Evolutionary conservation across 2,888 invertebrate genomes (phyloP).

Genomic region (Trichopria drosophilae): DNA sequence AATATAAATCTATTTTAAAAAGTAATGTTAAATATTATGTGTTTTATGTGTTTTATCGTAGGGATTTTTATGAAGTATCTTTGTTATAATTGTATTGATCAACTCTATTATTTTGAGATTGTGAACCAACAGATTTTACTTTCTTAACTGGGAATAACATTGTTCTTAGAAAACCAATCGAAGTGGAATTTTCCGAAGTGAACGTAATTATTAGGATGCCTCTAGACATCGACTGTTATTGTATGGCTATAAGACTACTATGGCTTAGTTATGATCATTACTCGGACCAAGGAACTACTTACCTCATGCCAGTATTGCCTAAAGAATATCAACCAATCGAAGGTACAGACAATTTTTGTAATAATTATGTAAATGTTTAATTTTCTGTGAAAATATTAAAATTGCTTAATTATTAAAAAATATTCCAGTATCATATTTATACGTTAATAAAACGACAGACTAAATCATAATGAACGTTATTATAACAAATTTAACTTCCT

Average conservation of each 20-base stretch:
- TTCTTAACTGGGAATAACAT: no score
- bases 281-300: constrained; percentile 60
- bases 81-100: no score
- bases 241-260: constrained; percentile 64
- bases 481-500: no score
- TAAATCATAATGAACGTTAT: no score
- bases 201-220: constrained; percentile 63
- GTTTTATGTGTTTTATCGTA: no score
- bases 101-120: background rate
- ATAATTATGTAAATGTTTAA: background rate
- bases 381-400: background rate
- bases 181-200: constrained; percentile 63
- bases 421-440: no score
- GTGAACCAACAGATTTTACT: no score
- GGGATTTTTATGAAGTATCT: no score
- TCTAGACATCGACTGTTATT: constrained; percentile 61
- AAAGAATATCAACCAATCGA: constrained; percentile 41
- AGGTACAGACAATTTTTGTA: no score
- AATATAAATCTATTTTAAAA: no score
- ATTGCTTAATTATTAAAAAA: background rate
- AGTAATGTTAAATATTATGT: no score
- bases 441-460: no score
- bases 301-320: constrained; percentile 52
- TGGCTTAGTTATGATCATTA: constrained; percentile 65
- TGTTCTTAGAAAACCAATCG: constrained; percentile 60